Evolutionary conservation across 2,797 vertebrate species (phyloP).

Genomic region (Sciurus vulgaris): DNA sequence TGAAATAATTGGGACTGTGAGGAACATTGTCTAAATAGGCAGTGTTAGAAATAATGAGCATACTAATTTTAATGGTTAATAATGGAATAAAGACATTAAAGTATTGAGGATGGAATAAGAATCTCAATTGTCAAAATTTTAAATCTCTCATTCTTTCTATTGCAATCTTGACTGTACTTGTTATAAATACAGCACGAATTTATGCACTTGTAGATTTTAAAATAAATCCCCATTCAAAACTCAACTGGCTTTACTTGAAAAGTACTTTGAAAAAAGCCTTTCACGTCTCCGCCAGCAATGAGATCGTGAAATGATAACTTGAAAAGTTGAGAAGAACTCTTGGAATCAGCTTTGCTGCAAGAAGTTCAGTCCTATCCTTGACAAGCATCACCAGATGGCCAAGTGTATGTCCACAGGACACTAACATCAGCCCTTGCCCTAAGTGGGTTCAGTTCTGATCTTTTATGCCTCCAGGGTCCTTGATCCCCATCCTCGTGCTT

Average conservation of each 20-base stretch:
- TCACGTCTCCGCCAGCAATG: background rate
- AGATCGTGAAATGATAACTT: background rate
- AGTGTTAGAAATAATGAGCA: background rate
- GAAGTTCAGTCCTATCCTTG: background rate
- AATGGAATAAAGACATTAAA: background rate
- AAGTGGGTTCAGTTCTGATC: background rate
- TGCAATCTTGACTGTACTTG: background rate
- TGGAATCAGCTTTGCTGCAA: background rate
- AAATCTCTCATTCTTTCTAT: background rate
- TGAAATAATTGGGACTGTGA: background rate
- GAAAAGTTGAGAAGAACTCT: constrained; percentile 24
- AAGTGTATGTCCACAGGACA: background rate
- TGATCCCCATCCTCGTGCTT: accelerated
- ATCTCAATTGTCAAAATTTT: background rate
- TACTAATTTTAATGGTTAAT: too few species aligned
- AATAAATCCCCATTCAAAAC: background rate
- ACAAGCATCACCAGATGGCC: background rate
- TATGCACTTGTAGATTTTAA: background rate
- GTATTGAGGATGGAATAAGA: background rate
- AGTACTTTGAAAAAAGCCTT: background rate
- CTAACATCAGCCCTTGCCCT: background rate
- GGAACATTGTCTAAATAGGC: background rate
- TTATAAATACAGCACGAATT: background rate
- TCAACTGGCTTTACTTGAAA: background rate
- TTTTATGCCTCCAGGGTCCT: background rate